Conservation (phyloP, 2,113 vertebrate species). For the Vulpes vulpes region DNA sequence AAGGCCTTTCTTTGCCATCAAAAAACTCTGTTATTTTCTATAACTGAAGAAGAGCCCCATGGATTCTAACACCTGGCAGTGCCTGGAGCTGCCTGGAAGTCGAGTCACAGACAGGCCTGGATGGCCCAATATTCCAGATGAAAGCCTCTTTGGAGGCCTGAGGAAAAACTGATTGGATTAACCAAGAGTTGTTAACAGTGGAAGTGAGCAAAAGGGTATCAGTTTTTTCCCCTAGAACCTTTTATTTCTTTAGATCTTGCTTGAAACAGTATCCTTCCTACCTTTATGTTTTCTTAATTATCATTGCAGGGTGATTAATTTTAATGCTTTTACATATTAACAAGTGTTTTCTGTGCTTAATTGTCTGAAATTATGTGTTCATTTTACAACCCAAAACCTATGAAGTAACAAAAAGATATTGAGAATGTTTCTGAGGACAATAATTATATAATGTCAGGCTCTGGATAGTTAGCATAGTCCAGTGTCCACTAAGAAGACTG, state of each 20-base stretch:
- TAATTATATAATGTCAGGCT: not conserved
- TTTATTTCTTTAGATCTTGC: conserved; percentile 48
- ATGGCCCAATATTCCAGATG: not conserved
- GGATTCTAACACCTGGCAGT: conserved; percentile 12
- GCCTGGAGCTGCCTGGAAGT: conserved; percentile 46
- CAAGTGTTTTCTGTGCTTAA: not conserved
- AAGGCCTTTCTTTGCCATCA: conserved; percentile 61
- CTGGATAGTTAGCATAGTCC: not conserved
- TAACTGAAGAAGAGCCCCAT: conserved; percentile 38
- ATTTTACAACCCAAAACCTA: conserved; percentile 31
- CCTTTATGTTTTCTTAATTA: conserved; percentile 16
- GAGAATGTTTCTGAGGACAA: not conserved
- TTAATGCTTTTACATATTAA: not conserved
- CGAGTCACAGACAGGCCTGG: not conserved
- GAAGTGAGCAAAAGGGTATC: not conserved
- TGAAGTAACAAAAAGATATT: conserved; percentile 5
- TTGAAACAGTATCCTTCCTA: not conserved
- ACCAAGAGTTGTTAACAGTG: not conserved
- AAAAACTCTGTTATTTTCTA: conserved; percentile 45
- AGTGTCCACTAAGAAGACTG: not conserved
- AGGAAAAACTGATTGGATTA: not conserved
- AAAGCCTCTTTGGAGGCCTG: not conserved
- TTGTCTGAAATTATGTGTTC: conserved; percentile 33
- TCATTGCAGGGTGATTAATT: not conserved
- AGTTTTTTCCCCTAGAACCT: not conserved